These are phyloP conservation scores for Sialis fuliginosa DNA, from an alignment of 2,888 invertebrate species.

Conservation along the genomic window DNA sequence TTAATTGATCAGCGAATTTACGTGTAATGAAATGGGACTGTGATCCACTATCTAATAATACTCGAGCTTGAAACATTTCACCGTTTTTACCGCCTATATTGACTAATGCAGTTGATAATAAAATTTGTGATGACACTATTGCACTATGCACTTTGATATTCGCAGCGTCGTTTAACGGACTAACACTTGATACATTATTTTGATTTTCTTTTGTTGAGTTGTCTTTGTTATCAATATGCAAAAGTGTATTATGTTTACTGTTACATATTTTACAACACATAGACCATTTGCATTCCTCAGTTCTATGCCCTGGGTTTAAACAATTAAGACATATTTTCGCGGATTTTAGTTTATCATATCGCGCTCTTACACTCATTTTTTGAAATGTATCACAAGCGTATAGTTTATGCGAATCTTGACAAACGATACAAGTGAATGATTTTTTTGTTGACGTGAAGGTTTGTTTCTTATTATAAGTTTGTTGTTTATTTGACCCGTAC, in stretches of 20 bases:
- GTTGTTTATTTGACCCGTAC: background rate
- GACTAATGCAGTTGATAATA: no score
- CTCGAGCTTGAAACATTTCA: no score
- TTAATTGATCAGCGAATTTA: no score
- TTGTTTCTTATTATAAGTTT: background rate
- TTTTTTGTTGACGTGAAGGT: background rate
- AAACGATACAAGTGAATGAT: background rate
- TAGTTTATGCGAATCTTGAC: background rate
- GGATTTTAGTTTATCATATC: slow-evolving; percentile 1
- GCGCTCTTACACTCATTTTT: background rate
- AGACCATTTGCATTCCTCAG: slow-evolving; percentile 7
- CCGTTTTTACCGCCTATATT: no score
- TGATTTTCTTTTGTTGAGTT: no score
- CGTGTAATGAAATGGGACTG: no score
- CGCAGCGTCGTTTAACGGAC: no score
- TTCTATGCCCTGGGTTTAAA: slow-evolving; percentile 4
- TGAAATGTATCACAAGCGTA: slow-evolving; percentile 1
- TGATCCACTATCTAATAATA: no score
- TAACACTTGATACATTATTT: no score
- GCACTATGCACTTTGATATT: no score
- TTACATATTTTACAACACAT: slow-evolving; percentile 7
- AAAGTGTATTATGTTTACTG: slow-evolving; percentile 7
- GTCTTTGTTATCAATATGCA: slow-evolving; percentile 8
- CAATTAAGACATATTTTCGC: slow-evolving; percentile 7
- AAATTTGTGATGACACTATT: no score